Conservation (phyloP, 2,888 invertebrate species). For the Callinectes sapidus region DNA sequence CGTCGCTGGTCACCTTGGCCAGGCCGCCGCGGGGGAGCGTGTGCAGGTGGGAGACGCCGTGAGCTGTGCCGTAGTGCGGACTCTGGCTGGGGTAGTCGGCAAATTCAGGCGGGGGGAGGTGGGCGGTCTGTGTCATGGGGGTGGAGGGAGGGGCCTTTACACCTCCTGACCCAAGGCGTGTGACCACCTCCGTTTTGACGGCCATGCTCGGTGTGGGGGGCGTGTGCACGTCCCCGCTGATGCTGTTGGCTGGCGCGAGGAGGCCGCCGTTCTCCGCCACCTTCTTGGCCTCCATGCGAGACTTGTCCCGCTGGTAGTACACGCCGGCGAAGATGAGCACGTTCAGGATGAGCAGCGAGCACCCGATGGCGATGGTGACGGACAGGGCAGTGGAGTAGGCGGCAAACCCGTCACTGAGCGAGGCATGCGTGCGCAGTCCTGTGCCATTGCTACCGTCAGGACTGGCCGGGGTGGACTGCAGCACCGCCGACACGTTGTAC, state of each 20-base stretch:
- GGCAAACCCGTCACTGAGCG: slow-evolving; percentile 87
- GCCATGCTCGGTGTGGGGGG: slow-evolving; percentile 61
- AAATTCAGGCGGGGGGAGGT: slow-evolving; percentile 88
- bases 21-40: slow-evolving; percentile 67
- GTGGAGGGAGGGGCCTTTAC: slow-evolving; percentile 63
- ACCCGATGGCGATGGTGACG: slow-evolving; percentile 95
- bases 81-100: slow-evolving; percentile 82
- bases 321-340: slow-evolving; percentile 95
- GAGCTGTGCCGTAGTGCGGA: slow-evolving; percentile 66
- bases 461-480: slow-evolving; percentile 75
- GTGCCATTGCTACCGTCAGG: slow-evolving; percentile 75
- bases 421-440: slow-evolving; percentile 66
- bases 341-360: slow-evolving; percentile 92
- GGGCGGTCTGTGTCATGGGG: slow-evolving; percentile 78
- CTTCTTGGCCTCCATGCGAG: slow-evolving; percentile 71
- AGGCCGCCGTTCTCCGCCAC: slow-evolving; percentile 72
- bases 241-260: slow-evolving; percentile 70
- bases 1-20: slow-evolving; percentile 50
- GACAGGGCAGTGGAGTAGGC: slow-evolving; percentile 93
- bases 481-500: slow-evolving; percentile 72
- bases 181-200: slow-evolving; percentile 57
- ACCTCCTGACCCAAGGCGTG: slow-evolving; percentile 50
- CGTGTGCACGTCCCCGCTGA: slow-evolving; percentile 70
- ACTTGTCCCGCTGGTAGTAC: slow-evolving; percentile 84
- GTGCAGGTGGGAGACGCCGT: slow-evolving; percentile 67